A percentile compares a stretch with the other conserved stretches of the same genome.
Evolutionary conservation across 2,888 invertebrate species (phyloP).

Genomic region (Diabrotica balteata): DNA sequence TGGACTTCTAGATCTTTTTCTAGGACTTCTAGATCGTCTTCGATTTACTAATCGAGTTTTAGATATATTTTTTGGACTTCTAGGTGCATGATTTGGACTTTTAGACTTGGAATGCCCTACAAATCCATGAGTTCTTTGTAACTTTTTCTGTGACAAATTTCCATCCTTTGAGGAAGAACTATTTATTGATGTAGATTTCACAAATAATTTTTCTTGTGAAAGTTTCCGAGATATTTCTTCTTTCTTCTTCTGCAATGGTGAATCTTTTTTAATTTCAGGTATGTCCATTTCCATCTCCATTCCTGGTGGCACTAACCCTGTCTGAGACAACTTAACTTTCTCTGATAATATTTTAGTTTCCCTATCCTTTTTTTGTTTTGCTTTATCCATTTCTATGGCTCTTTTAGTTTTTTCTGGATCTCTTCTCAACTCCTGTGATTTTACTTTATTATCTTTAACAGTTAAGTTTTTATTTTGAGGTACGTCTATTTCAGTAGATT

Average conservation of each 20-base stretch:
- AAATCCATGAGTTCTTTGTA: too few relatives aligned
- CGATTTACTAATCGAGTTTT: slow-evolving; percentile 30
- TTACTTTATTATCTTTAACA: slow-evolving; percentile 1
- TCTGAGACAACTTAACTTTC: slow-evolving; percentile 58
- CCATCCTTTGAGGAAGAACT: not conserved
- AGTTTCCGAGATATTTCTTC: slow-evolving; percentile 22
- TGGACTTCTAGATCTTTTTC: slow-evolving; percentile 12
- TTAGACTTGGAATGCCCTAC: too few relatives aligned
- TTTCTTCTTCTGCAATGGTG: slow-evolving; percentile 31
- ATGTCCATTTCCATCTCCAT: slow-evolving; percentile 59
- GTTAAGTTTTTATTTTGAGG: slow-evolving; percentile 13
- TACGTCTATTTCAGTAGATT: not conserved
- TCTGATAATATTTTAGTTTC: slow-evolving; percentile 58
- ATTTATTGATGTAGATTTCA: not conserved
- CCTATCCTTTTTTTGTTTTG: slow-evolving; percentile 56
- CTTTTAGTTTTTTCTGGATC: slow-evolving; percentile 60
- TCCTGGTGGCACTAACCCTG: slow-evolving; percentile 61
- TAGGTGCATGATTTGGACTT: too few relatives aligned
- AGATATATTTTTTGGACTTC: slow-evolving; percentile 22
- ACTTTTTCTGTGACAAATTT: too few relatives aligned
- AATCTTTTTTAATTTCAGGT: too few relatives aligned
- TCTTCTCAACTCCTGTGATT: slow-evolving; percentile 45
- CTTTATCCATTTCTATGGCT: slow-evolving; percentile 59
- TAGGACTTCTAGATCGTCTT: slow-evolving; percentile 16
- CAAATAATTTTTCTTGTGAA: too few relatives aligned